Percentiles rank a stretch among this genome's conserved stretches.
phyloP scores from a whole-genome alignment of 1,140 invertebrate species.

The Carposina sasakii region DNA sequence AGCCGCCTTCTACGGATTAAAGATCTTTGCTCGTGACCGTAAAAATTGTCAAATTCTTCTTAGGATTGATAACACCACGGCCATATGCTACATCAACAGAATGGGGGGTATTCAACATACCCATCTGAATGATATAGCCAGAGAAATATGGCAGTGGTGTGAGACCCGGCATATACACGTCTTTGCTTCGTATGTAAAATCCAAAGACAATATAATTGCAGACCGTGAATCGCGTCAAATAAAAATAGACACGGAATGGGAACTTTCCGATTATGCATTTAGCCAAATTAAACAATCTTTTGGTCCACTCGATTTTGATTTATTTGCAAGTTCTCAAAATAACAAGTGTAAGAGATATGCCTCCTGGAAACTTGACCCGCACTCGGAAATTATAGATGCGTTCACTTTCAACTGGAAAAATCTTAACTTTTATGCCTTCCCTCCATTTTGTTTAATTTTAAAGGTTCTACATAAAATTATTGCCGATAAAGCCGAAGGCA shows the following conservation, averaged over 20 bases:
- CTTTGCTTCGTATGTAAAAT: slow-evolving; percentile 30
- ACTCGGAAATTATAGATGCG: slow-evolving; percentile 9
- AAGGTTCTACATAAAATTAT: slow-evolving; percentile 15
- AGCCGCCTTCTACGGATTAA: slow-evolving; percentile 29
- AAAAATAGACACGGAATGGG: slow-evolving; percentile 26
- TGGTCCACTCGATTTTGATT: slow-evolving; percentile 14
- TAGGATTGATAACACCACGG: slow-evolving; percentile 34
- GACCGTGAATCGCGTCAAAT: slow-evolving; percentile 26
- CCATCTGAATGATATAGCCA: slow-evolving; percentile 21
- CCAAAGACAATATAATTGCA: slow-evolving; percentile 27
- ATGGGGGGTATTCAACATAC: slow-evolving; percentile 30
- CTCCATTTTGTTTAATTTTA: slow-evolving; percentile 12
- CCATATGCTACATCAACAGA: slow-evolving; percentile 29
- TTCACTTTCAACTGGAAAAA: slow-evolving; percentile 10
- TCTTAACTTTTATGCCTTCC: slow-evolving; percentile 12
- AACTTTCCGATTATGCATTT: slow-evolving; percentile 1
- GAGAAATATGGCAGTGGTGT: slow-evolving; percentile 36
- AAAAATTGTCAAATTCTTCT: slow-evolving; percentile 8
- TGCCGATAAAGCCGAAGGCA: slow-evolving; percentile 10
- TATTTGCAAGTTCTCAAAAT: slow-evolving; percentile 13
- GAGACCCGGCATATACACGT: slow-evolving; percentile 27
- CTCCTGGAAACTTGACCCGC: slow-evolving; percentile 15
- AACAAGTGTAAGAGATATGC: slow-evolving; percentile 11
- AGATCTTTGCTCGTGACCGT: slow-evolving; percentile 24
- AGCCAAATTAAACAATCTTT: slow-evolving; percentile 1